phyloP scores from a whole-genome alignment of 2,797 vertebrate genomes.

The Bradypodion pumilum region DNA sequence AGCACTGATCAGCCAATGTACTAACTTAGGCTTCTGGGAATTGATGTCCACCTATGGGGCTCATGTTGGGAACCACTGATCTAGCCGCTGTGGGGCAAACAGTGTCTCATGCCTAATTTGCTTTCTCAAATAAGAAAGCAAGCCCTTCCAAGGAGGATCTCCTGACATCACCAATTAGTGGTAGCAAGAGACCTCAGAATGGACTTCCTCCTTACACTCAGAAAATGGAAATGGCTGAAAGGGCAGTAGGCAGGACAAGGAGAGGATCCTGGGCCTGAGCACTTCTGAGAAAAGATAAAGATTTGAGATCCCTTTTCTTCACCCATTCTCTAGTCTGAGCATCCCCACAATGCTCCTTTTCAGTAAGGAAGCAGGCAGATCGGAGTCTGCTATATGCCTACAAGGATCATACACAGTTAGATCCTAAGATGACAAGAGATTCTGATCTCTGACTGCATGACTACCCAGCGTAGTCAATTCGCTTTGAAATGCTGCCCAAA shows the following conservation, averaged over 20 bases:
- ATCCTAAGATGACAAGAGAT: not conserved
- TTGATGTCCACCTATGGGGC: too few relatives aligned
- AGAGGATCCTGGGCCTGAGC: not conserved
- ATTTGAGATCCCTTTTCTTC: not conserved
- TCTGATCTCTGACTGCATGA: not conserved
- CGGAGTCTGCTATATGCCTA: not conserved
- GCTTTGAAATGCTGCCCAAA: not conserved
- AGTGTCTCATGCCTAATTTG: not conserved
- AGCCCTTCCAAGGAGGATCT: not conserved
- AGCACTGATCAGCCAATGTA: too few relatives aligned
- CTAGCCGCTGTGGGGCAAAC: not conserved
- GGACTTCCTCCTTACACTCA: not conserved
- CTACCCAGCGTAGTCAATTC: not conserved
- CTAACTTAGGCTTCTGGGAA: too few relatives aligned
- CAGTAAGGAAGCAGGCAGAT: not conserved
- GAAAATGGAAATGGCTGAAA: not conserved
- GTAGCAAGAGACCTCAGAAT: not conserved
- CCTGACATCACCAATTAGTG: not conserved
- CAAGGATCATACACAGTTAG: not conserved
- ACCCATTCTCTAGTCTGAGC: too few relatives aligned
- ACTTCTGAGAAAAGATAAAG: not conserved
- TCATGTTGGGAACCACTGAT: too few relatives aligned
- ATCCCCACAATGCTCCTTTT: not conserved
- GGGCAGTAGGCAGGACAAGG: not conserved
- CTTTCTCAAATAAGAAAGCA: not conserved